These are phyloP conservation scores for Monochamus alternatus DNA, from an alignment of 2,888 invertebrate genomes.

Conservation along the genomic window DNA sequence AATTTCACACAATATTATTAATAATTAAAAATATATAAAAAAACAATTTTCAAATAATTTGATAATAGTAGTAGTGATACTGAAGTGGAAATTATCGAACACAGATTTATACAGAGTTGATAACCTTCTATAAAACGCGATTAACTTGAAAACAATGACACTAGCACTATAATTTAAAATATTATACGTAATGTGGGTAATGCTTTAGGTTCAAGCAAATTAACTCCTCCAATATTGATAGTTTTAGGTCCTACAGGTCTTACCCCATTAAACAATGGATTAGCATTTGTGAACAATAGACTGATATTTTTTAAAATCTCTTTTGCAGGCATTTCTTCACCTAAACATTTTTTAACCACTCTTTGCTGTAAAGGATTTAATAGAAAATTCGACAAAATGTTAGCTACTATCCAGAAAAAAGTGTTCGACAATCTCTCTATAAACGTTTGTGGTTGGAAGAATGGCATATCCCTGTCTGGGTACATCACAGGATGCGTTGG, in stretches of 20 bases:
- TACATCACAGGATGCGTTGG: constrained; percentile 64
- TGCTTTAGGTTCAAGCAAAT: constrained; percentile 51
- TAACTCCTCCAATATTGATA: constrained; percentile 61
- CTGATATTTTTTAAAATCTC: constrained; percentile 62
- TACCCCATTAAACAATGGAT: constrained; percentile 62
- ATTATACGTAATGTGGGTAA: constrained; percentile 55
- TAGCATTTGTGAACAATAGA: constrained; percentile 63
- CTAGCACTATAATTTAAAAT: no score
- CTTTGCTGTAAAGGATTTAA: constrained; percentile 14
- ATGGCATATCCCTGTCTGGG: constrained; percentile 61
- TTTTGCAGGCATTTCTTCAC: constrained; percentile 52
- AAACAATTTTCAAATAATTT: no score
- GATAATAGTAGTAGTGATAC: no score
- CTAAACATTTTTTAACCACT: constrained; percentile 24
- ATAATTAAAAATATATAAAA: no score
- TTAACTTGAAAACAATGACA: no score
- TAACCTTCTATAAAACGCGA: no score
- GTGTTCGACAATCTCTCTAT: constrained; percentile 58
- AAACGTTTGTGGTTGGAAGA: constrained; percentile 57
- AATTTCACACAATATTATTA: no score
- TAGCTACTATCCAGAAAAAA: constrained; percentile 32
- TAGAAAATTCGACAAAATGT: constrained; percentile 20
- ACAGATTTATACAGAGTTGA: no score
- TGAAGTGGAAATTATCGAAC: no score
- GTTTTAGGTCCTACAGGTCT: constrained; percentile 62